Evolutionary conservation across 2,888 invertebrate species (phyloP), one percentile per base, ranked within the genome.

Genomic region (Norana najaformis): DNA sequence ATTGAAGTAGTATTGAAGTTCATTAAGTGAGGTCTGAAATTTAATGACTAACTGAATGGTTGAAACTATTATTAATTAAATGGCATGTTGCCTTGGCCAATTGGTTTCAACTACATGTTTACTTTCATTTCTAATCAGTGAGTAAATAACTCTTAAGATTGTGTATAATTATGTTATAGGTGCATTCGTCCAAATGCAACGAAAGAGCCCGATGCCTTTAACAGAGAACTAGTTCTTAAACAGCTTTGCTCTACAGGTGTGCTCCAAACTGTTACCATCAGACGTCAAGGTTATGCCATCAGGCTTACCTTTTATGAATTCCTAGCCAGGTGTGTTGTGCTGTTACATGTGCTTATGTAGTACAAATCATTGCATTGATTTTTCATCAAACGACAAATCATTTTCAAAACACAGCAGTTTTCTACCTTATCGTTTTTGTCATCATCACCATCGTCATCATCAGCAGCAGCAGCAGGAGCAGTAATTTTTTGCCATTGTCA

Each of bases 231-330:
- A 89, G 93, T 94, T 34, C 90, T 92, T 36, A 92, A 93, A 41
- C 94, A 94, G 91, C 92, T 94, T 13, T 92, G 92, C 35, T 94
- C 93, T 91, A 94, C 94, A 34, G 94, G 94, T 34, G 93, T 94
- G 6, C 88, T 94, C 36, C 94, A 94, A 90, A 94, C 94, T 16
- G 92, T 93, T 37, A 92, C 92, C 90, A 94, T 94, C 41, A 91
- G 94, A 53, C 93, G 93, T 88, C 93, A 93, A 83, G 94, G 94
- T 13, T 94, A 93, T 91, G 93, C 94, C 16, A 97, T 98, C 8
- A 96, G 98, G 91, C 96, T 98, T 30, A 89, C 91, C 18, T 91
- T 90, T 89, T 82, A 88, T 5, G 89, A 91, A 13, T 92, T 92
- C 88, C 37, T 92, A 18, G 53, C 91, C 41, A 91, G 92, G 92